Conservation (phyloP, 2,888 invertebrate genomes). For the Cataglyphis altisquamis region DNA sequence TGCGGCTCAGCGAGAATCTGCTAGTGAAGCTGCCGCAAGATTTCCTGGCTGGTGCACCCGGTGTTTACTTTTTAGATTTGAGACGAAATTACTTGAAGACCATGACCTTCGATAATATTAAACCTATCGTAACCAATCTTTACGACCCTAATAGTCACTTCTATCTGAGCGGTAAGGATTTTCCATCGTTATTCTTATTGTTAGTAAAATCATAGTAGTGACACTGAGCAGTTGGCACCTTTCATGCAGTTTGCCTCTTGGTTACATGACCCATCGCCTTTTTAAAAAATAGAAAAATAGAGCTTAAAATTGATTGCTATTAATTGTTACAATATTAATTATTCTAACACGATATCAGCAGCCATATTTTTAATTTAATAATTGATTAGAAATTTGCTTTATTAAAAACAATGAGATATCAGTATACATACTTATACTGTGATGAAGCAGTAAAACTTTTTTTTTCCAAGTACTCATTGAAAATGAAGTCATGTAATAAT, state of each 20-base stretch:
- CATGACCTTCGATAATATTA: conserved; percentile 92
- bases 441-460: too few relatives aligned
- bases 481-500: too few relatives aligned
- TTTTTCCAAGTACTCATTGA: neutral
- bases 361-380: too few relatives aligned
- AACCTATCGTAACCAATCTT: conserved; percentile 93
- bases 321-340: too few relatives aligned
- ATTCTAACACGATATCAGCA: too few relatives aligned
- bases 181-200: neutral
- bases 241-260: too few relatives aligned
- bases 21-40: conserved; percentile 91
- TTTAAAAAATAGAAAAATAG: too few relatives aligned
- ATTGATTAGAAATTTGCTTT: too few relatives aligned
- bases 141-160: conserved; percentile 92
- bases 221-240: too few relatives aligned
- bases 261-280: too few relatives aligned
- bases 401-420: neutral
- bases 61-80: conserved; percentile 91
- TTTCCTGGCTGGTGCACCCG: conserved; percentile 91
- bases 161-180: conserved; percentile 91
- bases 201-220: neutral
- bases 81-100: conserved; percentile 92
- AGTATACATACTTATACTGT: too few relatives aligned
- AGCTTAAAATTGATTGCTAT: too few relatives aligned
- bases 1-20: conserved; percentile 92